Conservation (phyloP, 2,888 invertebrate genomes). For the Eupithecia inturbata region DNA sequence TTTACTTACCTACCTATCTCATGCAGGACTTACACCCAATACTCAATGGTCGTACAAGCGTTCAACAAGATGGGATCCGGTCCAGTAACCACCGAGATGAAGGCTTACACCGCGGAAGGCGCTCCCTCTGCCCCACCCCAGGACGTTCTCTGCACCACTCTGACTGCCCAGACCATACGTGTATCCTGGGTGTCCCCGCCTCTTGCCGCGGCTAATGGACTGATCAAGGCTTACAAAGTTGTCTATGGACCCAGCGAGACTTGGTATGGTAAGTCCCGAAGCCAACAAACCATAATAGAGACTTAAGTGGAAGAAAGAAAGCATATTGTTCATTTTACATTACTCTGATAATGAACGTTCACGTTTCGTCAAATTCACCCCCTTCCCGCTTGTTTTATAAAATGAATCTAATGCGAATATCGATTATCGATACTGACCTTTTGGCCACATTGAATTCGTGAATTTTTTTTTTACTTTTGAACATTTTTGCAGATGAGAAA, state of each 20-base stretch:
- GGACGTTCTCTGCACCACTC: conserved; percentile 95
- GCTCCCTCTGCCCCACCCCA: conserved; percentile 96
- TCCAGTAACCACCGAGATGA: conserved; percentile 94
- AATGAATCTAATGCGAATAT: too few species aligned
- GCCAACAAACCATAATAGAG: conserved; percentile 12
- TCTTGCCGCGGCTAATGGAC: conserved; percentile 95
- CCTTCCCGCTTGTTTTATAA: too few species aligned
- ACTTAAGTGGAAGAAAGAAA: background rate
- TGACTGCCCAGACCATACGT: conserved; percentile 96
- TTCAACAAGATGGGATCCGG: conserved; percentile 97
- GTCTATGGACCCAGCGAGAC: conserved; percentile 95
- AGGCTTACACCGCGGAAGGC: conserved; percentile 97
- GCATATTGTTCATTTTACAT: background rate
- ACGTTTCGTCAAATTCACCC: too few species aligned
- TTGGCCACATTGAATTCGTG: too few species aligned
- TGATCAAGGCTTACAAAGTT: conserved; percentile 98
- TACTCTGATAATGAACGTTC: background rate
- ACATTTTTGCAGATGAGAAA: conserved; percentile 88
- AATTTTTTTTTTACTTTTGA: too few species aligned
- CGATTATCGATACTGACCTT: too few species aligned
- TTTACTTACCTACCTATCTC: background rate
- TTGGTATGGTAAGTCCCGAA: conserved; percentile 92
- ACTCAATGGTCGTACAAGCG: conserved; percentile 97
- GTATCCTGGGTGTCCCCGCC: conserved; percentile 98
- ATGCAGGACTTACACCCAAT: conserved; percentile 94